Base-by-base conservation (phyloP, 2,888 invertebrate species). In the Erebia epiphron region DNA sequence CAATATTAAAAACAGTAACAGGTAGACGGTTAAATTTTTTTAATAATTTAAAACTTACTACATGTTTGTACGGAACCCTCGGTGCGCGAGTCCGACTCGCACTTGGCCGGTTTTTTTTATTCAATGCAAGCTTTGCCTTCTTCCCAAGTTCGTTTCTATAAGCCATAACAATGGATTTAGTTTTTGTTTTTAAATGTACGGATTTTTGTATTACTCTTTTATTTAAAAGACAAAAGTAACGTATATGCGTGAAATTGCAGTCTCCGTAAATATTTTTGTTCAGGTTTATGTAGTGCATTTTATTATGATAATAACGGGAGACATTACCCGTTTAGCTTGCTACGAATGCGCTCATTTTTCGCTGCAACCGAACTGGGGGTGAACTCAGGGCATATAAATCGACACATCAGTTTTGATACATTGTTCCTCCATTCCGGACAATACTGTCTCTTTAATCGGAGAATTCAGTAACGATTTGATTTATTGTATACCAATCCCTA, bases 261-360 rank as follows among this genome's bases (percentile, higher is more conserved):
- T 83, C 81, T 81, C 72, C 75, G 72, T 68, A 80, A 74, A 77
- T 78, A 83, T 82, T 82, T 82, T 82, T 79, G 79, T 79, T 78
- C 80, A 79, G 80, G 79, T 80, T 78, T 83, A 82, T 82, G 83
- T 84, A 79, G 80, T 83, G 84, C 83, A 85, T 85, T 85, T 89
- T 89, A 88, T 90, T 89, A 88, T 89, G 84, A 87, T 89, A 89
- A 90, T 89, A 88, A 86, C 86, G 82, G 86, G 85, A 79, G 77
- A 85, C 86, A 89, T 89, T 89, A 87, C 87, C 83, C 86, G 86
- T 88, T 88, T 89, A 88, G 84, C 82, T 79, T 78, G 82, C 83
- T 76, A 83, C 83, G 84, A 87, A 87, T 88, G 86, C 86, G 83
- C 86, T 86, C 86, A 87, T 88, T 89, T 89, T 87, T 86, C 84